Evolutionary conservation across 2,888 invertebrate species (phyloP).

Genomic region (Diogma glabrata): DNA sequence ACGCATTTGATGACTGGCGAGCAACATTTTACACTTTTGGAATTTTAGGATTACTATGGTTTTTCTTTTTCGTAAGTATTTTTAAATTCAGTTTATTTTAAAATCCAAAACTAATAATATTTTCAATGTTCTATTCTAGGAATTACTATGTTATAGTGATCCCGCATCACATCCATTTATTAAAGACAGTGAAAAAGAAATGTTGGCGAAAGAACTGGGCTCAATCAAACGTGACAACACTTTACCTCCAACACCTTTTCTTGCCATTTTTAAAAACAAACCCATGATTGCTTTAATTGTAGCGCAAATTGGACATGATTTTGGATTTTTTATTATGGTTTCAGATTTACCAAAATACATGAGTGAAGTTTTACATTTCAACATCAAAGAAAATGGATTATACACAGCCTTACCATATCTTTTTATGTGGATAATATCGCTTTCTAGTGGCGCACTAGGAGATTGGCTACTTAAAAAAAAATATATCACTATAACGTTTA

Average conservation of each 20-base stretch:
- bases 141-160: constrained; percentile 51
- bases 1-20: constrained; percentile 55
- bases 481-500: constrained; percentile 42
- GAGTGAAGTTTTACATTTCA: constrained; percentile 46
- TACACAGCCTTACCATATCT: constrained; percentile 49
- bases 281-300: constrained; percentile 65
- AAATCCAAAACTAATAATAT: too few relatives aligned
- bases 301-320: constrained; percentile 57
- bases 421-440: constrained; percentile 48
- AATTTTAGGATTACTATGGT: constrained; percentile 61
- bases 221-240: constrained; percentile 39
- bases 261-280: constrained; percentile 51
- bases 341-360: constrained; percentile 54
- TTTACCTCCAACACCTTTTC: constrained; percentile 58
- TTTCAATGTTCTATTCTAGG: constrained; percentile 31
- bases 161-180: constrained; percentile 65
- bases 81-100: too few relatives aligned
- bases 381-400: constrained; percentile 46
- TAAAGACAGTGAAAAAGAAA: constrained; percentile 55
- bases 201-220: constrained; percentile 51
- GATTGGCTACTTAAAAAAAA: constrained; percentile 53
- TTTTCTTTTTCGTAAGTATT: constrained; percentile 48
- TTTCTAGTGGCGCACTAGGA: constrained; percentile 50
- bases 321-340: constrained; percentile 54
- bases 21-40: constrained; percentile 75